Evolutionary conservation across 1,140 invertebrate genomes (phyloP), one percentile per base, ranked within the genome.

Genomic region (Diabrotica undecimpunctata): DNA sequence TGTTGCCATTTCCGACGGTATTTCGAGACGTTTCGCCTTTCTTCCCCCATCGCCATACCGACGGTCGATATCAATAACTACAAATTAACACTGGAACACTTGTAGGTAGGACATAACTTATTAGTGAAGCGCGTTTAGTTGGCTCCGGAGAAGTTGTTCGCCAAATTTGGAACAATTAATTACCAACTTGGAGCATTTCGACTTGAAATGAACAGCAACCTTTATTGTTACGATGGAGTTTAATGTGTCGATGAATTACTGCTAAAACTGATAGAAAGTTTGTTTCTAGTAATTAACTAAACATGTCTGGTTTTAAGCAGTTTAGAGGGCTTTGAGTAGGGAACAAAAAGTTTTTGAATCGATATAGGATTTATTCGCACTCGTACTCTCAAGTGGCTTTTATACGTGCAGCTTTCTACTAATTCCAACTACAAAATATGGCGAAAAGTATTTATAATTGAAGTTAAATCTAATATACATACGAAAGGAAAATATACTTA

Each of bases 81-180:
- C 8, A 55, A 55, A 55, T 55, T 55, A 55, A 55, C 54, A 46
- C 41, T 46, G 41, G 41, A 46, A 46, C 41, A 55, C 54, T 55
- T 55, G 54, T 55, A 55, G 13, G 54, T 55, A 25, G 13, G 13
- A 36, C 54, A 10, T 55, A 55, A 55, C 54, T 55, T 55, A 55
- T 25, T 55, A 55, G 25, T 14, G 54, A 55, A 14, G 13, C 12
- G 25, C 35, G 41, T 46, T 46, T 46, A 46, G 41, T 10, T 46
- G 25, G 12, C 25, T 55, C 35, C 10, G 54, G 35, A 14, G 12
- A 55, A 14, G 35, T 25, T 36, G 6, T 14, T 25, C 1, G 54
- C 54, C 8, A 55, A 55, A 55, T 55, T 55, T 55, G 54, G 54
- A 55, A 55, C 54, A 55, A 55, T 55, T 55, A 55, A 55, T 55